These are phyloP conservation scores for Chaenogobius annularis DNA, from an alignment of 2,113 vertebrate species.

Conservation along the genomic window DNA sequence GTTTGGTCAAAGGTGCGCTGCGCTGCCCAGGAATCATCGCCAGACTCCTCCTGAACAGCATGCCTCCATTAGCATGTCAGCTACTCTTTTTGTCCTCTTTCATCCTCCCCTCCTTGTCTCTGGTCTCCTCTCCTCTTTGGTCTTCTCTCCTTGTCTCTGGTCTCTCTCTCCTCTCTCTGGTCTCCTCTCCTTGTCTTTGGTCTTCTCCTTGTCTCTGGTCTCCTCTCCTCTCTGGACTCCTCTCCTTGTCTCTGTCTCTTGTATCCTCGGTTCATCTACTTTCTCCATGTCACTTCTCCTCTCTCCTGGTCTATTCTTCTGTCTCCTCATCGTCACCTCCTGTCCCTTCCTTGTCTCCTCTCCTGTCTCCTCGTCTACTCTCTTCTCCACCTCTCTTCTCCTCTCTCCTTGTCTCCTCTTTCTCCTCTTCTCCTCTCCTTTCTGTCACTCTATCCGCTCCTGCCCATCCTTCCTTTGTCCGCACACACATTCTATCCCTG, in stretches of 20 bases:
- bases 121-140: too few relatives aligned
- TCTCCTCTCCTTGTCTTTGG: background rate
- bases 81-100: too few relatives aligned
- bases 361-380: background rate
- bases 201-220: too few relatives aligned
- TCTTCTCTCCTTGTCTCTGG: too few relatives aligned
- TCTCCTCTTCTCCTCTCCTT: background rate
- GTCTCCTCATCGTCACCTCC: background rate
- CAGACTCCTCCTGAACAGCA: too few relatives aligned
- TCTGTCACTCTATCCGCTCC: conserved; percentile 19
- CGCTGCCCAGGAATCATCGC: too few relatives aligned
- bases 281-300: background rate
- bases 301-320: too few relatives aligned
- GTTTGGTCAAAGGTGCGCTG: too few relatives aligned
- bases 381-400: background rate
- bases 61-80: too few relatives aligned
- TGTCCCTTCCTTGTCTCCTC: background rate
- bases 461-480: conserved; percentile 30
- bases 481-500: background rate
- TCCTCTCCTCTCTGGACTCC: too few relatives aligned
- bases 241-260: background rate
- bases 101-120: too few relatives aligned
- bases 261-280: background rate
- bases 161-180: too few relatives aligned
- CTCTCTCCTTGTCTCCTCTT: background rate